Evolutionary conservation across 2,888 invertebrate species (phyloP), one percentile per base, ranked within the genome.

Genomic region (Dromius quadrimaculatus): DNA sequence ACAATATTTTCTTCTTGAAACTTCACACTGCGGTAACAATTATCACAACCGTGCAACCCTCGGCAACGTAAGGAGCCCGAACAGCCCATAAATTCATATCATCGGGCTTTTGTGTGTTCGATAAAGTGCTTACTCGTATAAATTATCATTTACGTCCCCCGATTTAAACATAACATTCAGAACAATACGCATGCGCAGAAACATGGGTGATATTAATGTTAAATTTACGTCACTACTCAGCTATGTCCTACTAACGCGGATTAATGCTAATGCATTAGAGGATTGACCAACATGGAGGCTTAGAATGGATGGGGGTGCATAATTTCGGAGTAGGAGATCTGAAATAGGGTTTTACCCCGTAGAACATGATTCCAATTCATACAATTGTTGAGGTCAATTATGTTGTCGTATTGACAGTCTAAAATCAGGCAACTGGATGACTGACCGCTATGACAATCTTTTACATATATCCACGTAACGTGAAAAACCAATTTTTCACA

Each of bases 181-280:
- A 9, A 32, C 5, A 32, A 8, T 32, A 22, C 22, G 47, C 23
- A 47, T 23, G 36, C 36, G 17, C 36, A 2, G 9, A 17, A 23
- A 9, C 20, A 45, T 36, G 36, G 41, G 50, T 50, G 65, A 65
- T 50, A 65, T 65, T 69, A 69, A 69, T 59, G 69, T 61, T 65
- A 38, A 65, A 65, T 65, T 20, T 41, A 62, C 62, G 62, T 62
- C 50, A 65, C 50, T 54, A 66, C 50, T 11, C 28, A 4, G 15
- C 50, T 54, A 54, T 28, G 23, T 17, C 50, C 41, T 28, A 5
- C 66, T 66, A 66, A 66, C 66, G 54, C 28, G 57, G 66, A 66
- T 66, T 66, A 66, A 66, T 66, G 66, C 66, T 66, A 66, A 66
- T 66, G 66, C 66, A 66, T 66, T 66, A 57, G 57, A 54, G 66